These are phyloP conservation scores for Maniola jurtina DNA, from an alignment of 1,140 invertebrate species.

Conservation along the genomic window DNA sequence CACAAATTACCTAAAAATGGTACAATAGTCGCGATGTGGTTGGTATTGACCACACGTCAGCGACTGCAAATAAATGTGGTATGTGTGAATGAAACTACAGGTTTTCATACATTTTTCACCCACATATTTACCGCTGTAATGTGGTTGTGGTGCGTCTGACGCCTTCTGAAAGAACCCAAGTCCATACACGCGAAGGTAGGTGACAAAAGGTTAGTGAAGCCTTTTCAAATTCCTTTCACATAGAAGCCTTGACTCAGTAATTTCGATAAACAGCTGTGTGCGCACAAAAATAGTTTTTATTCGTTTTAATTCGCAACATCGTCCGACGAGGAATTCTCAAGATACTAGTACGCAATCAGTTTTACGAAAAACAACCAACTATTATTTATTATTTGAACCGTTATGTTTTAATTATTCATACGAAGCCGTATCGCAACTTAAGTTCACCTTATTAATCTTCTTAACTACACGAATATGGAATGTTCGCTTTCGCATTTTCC, in stretches of 20 bases:
- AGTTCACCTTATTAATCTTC: background rate
- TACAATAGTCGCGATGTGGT: too few relatives aligned
- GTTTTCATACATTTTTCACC: too few relatives aligned
- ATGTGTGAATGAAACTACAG: too few relatives aligned
- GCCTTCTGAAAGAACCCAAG: slow-evolving; percentile 19
- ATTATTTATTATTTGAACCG: background rate
- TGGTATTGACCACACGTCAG: too few relatives aligned
- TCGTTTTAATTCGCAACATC: slow-evolving; percentile 38
- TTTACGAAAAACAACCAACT: slow-evolving; percentile 10
- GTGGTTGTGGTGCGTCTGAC: too few relatives aligned
- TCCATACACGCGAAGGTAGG: slow-evolving; percentile 14
- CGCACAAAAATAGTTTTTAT: slow-evolving; percentile 38
- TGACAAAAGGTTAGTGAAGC: slow-evolving; percentile 29
- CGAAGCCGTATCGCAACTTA: background rate
- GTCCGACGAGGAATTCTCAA: slow-evolving; percentile 51
- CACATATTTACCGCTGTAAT: too few relatives aligned
- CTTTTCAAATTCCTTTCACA: slow-evolving; percentile 53
- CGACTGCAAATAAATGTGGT: too few relatives aligned
- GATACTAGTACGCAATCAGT: slow-evolving; percentile 46
- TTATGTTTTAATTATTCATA: background rate
- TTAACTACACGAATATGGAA: background rate
- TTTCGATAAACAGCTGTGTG: slow-evolving; percentile 53
- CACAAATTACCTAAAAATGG: too few relatives aligned
- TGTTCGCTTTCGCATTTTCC: background rate
- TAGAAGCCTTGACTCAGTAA: slow-evolving; percentile 56